Percentiles rank a stretch among this genome's conserved stretches.
These are phyloP conservation scores for Cichladusa arquata DNA, from an alignment of 2,113 vertebrate genomes.

Conservation along the genomic window DNA sequence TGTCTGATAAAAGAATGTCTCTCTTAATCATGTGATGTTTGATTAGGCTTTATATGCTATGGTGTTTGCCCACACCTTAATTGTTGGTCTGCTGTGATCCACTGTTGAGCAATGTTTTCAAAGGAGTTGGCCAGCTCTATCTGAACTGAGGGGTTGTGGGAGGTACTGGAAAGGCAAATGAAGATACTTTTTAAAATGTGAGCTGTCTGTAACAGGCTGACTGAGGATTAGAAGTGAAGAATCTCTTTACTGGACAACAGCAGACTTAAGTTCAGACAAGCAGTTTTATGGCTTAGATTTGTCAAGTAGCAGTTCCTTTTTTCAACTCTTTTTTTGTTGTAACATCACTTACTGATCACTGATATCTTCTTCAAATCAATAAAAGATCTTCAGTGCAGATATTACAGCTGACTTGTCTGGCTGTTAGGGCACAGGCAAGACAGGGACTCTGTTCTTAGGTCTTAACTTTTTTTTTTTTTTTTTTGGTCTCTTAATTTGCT, in stretches of 20 bases:
- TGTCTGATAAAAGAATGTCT: neutral
- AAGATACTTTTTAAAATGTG: neutral
- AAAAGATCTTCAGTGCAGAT: neutral
- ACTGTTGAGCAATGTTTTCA: neutral
- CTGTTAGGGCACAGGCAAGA: neutral
- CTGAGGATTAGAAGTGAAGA: neutral
- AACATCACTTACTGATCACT: neutral
- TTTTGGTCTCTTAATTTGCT: neutral
- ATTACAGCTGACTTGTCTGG: neutral
- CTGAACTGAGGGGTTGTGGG: neutral
- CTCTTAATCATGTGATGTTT: neutral
- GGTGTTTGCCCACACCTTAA: neutral
- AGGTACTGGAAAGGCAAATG: neutral
- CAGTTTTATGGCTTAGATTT: neutral
- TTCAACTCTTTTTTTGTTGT: neutral
- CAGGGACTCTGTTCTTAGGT: neutral
- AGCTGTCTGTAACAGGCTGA: neutral
- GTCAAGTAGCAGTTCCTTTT: neutral
- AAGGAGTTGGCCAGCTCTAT: neutral
- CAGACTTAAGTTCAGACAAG: neutral
- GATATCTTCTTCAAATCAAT: neutral
- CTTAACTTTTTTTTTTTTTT: neutral
- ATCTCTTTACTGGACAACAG: neutral
- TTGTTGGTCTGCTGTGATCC: neutral
- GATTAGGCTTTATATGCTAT: neutral